Evolutionary conservation across 2,797 vertebrate genomes (phyloP).

Genomic region (Discoglossus pictus): DNA sequence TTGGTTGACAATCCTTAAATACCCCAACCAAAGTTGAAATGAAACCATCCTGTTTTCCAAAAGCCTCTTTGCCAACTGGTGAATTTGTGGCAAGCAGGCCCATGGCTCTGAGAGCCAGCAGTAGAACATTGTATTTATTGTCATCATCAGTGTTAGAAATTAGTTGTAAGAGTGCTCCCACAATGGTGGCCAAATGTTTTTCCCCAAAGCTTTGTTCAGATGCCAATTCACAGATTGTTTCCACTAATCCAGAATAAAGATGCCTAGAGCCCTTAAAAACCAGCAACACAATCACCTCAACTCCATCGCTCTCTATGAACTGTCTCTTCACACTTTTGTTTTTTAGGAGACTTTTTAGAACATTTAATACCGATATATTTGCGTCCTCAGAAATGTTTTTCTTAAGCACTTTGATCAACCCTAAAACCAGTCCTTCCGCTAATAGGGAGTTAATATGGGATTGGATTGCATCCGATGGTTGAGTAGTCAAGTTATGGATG

Average conservation of each 20-base stretch:
- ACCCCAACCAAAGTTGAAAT: not conserved
- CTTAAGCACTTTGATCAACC: conserved; percentile 20
- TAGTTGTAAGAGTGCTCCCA: conserved; percentile 10
- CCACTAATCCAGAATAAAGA: conserved; percentile 6
- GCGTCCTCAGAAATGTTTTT: not conserved
- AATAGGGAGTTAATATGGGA: conserved; percentile 4
- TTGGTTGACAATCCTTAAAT: not conserved
- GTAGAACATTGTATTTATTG: conserved; percentile 5
- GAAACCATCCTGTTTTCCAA: conserved; percentile 33
- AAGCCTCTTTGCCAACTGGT: not conserved
- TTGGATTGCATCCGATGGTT: not conserved
- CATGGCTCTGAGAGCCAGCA: not conserved
- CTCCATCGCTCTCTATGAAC: conserved; percentile 12
- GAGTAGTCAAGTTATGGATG: not conserved
- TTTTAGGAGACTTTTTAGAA: conserved; percentile 17
- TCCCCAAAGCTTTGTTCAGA: conserved; percentile 22
- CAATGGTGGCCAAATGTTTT: not conserved
- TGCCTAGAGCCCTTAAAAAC: not conserved
- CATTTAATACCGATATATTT: conserved; percentile 9
- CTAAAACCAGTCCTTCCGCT: conserved; percentile 12
- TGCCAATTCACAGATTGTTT: not conserved
- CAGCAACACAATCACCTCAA: conserved; percentile 16
- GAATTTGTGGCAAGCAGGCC: conserved; percentile 1
- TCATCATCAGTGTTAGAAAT: not conserved
- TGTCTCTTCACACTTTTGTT: conserved; percentile 3